Conservation (phyloP, 2,113 vertebrate species). For the Chaetops frenatus region DNA sequence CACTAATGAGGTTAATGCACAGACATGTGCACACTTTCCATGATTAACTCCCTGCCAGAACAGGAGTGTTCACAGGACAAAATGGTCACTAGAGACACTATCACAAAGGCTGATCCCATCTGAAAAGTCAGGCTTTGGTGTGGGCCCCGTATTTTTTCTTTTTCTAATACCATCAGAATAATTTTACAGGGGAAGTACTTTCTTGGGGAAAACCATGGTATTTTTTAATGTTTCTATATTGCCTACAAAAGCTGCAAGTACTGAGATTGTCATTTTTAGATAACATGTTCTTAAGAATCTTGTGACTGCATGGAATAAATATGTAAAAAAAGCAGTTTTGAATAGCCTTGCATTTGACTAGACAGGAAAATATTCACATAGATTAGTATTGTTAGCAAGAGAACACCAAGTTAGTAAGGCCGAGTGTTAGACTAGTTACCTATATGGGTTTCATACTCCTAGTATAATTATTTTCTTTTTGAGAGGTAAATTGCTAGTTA, state of each 20-base stretch:
- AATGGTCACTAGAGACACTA: not conserved
- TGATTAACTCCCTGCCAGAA: not conserved
- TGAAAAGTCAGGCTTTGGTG: not conserved
- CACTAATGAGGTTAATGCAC: not conserved
- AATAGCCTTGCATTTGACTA: not conserved
- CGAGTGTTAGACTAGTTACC: not conserved
- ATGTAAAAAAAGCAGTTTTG: not conserved
- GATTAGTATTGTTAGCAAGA: not conserved
- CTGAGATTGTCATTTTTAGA: not conserved
- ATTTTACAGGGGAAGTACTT: not conserved
- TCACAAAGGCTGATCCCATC: not conserved
- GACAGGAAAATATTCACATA: not conserved
- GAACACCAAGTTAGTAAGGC: not conserved
- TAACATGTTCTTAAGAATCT: not conserved
- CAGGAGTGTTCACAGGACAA: not conserved
- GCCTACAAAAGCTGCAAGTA: not conserved
- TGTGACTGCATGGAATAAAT: not conserved
- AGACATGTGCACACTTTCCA: not conserved
- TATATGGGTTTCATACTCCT: not conserved
- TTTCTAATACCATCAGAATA: not conserved
- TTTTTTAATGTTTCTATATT: not conserved
- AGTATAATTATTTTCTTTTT: not conserved
- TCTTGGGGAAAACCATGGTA: not conserved
- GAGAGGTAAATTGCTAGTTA: not conserved
- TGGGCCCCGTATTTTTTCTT: not conserved